Evolutionary conservation across 2,797 vertebrate species (phyloP).

Genomic region (Platalea minor): DNA sequence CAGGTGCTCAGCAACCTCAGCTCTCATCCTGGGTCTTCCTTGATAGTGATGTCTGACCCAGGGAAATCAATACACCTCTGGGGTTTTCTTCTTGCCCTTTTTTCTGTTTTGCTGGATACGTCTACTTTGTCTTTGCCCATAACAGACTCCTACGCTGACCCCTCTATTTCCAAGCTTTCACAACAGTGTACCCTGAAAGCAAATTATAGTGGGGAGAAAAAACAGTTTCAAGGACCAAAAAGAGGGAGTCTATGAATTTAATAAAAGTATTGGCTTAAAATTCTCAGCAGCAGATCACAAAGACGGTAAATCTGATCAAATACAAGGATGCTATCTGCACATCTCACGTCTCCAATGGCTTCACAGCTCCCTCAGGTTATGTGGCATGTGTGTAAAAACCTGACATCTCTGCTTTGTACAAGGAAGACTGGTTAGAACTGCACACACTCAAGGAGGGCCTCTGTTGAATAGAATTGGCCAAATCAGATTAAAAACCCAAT

Average conservation of each 20-base stretch:
- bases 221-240: not conserved
- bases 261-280: not conserved
- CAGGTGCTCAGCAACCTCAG: not conserved
- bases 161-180: not conserved
- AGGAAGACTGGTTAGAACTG: conserved; percentile 1
- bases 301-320: not conserved
- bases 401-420: not conserved
- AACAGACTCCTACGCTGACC: not conserved
- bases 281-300: not conserved
- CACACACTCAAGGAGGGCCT: conserved; percentile 10
- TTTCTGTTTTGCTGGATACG: not conserved
- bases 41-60: not conserved
- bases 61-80: not conserved
- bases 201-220: accelerated
- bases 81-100: not conserved
- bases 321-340: not conserved
- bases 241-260: not conserved
- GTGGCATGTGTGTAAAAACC: not conserved
- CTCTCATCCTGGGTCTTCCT: not conserved
- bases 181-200: not conserved
- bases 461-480: conserved; percentile 42
- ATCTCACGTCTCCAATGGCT: not conserved
- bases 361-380: not conserved
- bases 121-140: not conserved
- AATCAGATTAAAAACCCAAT: conserved; percentile 53